These are phyloP conservation scores for Acanthosoma haemorrhoidale DNA, from an alignment of 2,888 invertebrate genomes.

Conservation along the genomic window DNA sequence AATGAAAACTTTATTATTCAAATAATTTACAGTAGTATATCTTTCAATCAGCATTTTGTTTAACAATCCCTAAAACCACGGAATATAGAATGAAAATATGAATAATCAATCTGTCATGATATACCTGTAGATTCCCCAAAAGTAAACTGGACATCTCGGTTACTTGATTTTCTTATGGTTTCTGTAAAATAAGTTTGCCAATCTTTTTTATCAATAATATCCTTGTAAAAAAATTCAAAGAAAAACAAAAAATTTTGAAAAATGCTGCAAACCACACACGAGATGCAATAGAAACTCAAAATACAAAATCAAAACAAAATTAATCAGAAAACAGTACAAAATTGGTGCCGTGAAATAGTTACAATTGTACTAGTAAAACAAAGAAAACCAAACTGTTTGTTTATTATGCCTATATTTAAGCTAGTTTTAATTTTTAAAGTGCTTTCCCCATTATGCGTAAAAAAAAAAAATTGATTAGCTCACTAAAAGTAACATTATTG, in stretches of 20 bases:
- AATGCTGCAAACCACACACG: neutral
- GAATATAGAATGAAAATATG: conserved; percentile 28
- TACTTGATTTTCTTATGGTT: conserved; percentile 41
- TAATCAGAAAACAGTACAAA: neutral
- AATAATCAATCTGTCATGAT: conserved; percentile 21
- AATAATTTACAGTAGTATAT: too few species aligned
- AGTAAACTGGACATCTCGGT: conserved; percentile 58
- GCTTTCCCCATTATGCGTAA: too few species aligned
- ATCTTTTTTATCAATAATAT: conserved; percentile 6
- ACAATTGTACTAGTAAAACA: neutral
- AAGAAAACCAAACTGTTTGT: neutral
- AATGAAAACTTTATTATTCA: too few species aligned
- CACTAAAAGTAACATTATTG: too few species aligned
- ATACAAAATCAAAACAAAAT: neutral
- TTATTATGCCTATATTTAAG: too few species aligned
- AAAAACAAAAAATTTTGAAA: neutral
- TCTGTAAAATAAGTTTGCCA: conserved; percentile 41
- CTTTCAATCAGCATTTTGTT: neutral
- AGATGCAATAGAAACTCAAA: neutral
- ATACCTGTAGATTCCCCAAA: conserved; percentile 67
- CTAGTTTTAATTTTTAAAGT: too few species aligned
- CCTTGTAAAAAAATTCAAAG: neutral
- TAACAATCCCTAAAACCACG: neutral
- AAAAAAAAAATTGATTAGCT: too few species aligned
- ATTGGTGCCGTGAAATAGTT: conserved; percentile 14